These are phyloP conservation scores for Halocynthia roretzi DNA, from an alignment of 23 tunicate genomes.

Conservation along the genomic window DNA sequence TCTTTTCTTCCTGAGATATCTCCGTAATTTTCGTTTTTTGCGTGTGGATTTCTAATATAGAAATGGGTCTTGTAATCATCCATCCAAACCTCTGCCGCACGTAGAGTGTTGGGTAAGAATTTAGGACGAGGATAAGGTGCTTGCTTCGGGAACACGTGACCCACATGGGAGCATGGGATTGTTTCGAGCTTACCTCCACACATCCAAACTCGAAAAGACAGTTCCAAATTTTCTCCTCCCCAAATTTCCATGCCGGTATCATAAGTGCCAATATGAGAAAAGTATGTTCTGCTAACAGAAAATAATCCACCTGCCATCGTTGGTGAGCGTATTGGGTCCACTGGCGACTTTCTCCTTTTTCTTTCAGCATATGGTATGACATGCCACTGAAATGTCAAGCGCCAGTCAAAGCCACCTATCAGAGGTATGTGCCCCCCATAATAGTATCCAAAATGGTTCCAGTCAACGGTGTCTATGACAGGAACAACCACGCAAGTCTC, in stretches of 20 bases:
- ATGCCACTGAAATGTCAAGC: conserved; percentile 98
- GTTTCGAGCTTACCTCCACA: conserved; percentile 97
- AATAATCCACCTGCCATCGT: conserved; percentile 99
- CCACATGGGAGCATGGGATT: conserved; percentile 97
- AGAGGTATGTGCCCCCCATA: conserved; percentile 98
- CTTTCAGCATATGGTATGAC: conserved; percentile 77
- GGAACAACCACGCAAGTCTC: conserved; percentile 74
- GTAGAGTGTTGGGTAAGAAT: conserved; percentile 75
- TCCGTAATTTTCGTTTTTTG: conserved; percentile 77
- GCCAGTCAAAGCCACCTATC: conserved; percentile 98
- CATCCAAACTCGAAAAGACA: conserved; percentile 98
- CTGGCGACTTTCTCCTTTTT: conserved; percentile 44
- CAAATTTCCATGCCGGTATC: conserved; percentile 99
- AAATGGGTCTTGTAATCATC: conserved; percentile 96
- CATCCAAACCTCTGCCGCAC: conserved; percentile 99
- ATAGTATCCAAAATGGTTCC: conserved; percentile 78
- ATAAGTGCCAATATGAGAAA: conserved; percentile 87
- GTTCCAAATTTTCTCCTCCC: conserved; percentile 98
- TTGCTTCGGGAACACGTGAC: conserved; percentile 98
- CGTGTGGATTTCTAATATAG: conserved; percentile 87
- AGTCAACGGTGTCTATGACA: conserved; percentile 92
- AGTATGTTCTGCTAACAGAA: conserved; percentile 76
- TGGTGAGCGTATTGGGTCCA: conserved; percentile 92
- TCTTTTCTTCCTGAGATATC: conserved; percentile 56
- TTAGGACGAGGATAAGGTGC: conserved; percentile 96